Base-by-base conservation (phyloP, 2,888 invertebrate genomes). In the Amiota communis region DNA sequence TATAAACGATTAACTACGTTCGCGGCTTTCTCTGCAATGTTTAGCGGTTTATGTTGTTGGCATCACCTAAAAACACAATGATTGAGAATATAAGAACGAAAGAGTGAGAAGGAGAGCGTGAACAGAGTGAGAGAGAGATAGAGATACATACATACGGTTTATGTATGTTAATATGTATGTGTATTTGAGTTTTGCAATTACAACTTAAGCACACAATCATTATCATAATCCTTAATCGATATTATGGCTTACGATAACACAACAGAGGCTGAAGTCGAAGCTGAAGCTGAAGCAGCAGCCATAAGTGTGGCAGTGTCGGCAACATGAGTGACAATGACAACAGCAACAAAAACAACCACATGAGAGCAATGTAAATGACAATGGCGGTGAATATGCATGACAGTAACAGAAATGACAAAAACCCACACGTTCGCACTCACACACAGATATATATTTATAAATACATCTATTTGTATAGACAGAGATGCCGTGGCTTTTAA, bases 181-280 rank as follows among this genome's bases (percentile, higher is more conserved):
- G 75, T 70, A 79, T 81, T 80, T 81, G 80, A 81, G 80, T 85
- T 83, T 83, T 79, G 86, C 84, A 86, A 87, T 88, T 88, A 87
- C 87, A 85, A 80, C 82, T 85, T 87, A 87, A 88, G 87, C 87
- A 87, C 84, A 88, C 86, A 87, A 85, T 88, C 87, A 88, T 87
- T 87, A 87, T 86, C 86, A 87, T 88, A 88, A 87, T 87, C 88
- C 87, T 86, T 85, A 87, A 88, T 87, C 88, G 88, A 87, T 87
- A 87, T 86, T 81, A 82, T 81, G 82, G 81, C 86, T 86, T 85
- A 81, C 80, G 79, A 79, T 78, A 77, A 75, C 75, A 77, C 72
- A 72, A 61, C 74, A 73, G 71, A 59, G 4, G 6, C 53, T 51
- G 8, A 51, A 51, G n/a, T 12, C 20, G 20, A 59, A 8, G 59